These are phyloP conservation scores for Echeneis naucrates DNA, from an alignment of 2,797 vertebrate genomes.

Conservation along the genomic window DNA sequence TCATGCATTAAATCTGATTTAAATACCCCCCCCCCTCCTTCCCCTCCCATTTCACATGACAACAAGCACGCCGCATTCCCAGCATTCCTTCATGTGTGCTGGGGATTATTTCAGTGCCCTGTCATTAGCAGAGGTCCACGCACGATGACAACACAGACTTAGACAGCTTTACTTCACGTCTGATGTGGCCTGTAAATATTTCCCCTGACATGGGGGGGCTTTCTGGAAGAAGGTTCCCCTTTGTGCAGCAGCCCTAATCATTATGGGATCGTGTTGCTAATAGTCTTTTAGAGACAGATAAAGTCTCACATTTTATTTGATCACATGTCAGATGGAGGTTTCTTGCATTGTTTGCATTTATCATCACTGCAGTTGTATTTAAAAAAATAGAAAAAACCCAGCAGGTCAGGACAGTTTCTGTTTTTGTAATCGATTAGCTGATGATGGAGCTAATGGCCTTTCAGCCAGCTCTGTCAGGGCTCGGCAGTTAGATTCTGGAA, in stretches of 20 bases:
- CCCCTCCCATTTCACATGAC: conserved; percentile 63
- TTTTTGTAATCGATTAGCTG: conserved; percentile 33
- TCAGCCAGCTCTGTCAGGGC: conserved; percentile 55
- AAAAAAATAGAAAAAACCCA: too few relatives aligned
- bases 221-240: conserved; percentile 53
- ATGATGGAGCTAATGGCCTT: conserved; percentile 63
- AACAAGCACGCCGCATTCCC: conserved; percentile 68
- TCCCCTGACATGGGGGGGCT: conserved; percentile 52
- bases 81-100: conserved; percentile 66
- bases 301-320: conserved; percentile 29
- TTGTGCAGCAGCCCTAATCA: conserved; percentile 50
- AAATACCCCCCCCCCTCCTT: conserved; percentile 59
- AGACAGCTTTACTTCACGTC: conserved; percentile 63
- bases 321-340: neutral
- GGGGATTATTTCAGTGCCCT: conserved; percentile 72
- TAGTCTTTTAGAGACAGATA: conserved; percentile 41
- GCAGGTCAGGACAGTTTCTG: neutral
- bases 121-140: conserved; percentile 71
- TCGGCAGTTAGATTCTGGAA: conserved; percentile 30
- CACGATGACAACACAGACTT: conserved; percentile 74
- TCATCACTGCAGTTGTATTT: too few relatives aligned
- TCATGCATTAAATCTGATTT: conserved; percentile 72
- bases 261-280: conserved; percentile 65
- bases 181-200: conserved; percentile 78
- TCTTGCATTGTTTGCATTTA: neutral